Percentiles rank a stretch among this genome's conserved stretches.
Evolutionary conservation across 1,140 invertebrate species (phyloP).

Genomic region (Micrasema minimum): DNA sequence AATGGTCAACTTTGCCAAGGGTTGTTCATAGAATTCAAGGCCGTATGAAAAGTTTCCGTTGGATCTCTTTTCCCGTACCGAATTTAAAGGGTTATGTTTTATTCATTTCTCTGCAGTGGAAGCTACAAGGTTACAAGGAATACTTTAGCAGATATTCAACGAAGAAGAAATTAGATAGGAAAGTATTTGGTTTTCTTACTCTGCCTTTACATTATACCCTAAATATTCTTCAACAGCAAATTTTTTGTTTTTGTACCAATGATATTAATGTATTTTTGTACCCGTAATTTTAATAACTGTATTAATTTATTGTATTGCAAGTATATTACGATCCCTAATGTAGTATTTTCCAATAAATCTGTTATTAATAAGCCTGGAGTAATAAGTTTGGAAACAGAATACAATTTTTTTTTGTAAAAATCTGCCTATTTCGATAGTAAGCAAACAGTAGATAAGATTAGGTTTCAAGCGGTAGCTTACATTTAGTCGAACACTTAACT

Average conservation of each 20-base stretch:
- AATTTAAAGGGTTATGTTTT: constrained; percentile 9
- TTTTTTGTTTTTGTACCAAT: not conserved
- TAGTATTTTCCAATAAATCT: not conserved
- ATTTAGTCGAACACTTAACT: too few relatives aligned
- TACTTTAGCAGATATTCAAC: too few relatives aligned
- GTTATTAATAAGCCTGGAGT: not conserved
- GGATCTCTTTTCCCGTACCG: not conserved
- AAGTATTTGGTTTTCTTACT: not conserved
- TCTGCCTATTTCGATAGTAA: too few relatives aligned
- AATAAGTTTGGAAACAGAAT: not conserved
- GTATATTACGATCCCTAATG: not conserved
- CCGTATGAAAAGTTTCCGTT: not conserved
- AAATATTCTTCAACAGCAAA: too few relatives aligned
- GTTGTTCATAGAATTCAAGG: not conserved
- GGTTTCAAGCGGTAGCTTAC: too few relatives aligned
- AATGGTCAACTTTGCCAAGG: constrained; percentile 22
- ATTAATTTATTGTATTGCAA: not conserved
- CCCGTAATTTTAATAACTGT: not conserved
- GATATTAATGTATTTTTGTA: not conserved
- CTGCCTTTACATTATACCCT: too few relatives aligned
- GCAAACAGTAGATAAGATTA: too few relatives aligned
- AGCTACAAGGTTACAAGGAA: not conserved
- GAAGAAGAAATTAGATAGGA: not conserved
- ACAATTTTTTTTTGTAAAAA: not conserved
- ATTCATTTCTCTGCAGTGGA: constrained; percentile 19